phyloP scores from a whole-genome alignment of 2,888 invertebrate genomes.

The Patella depressa region DNA sequence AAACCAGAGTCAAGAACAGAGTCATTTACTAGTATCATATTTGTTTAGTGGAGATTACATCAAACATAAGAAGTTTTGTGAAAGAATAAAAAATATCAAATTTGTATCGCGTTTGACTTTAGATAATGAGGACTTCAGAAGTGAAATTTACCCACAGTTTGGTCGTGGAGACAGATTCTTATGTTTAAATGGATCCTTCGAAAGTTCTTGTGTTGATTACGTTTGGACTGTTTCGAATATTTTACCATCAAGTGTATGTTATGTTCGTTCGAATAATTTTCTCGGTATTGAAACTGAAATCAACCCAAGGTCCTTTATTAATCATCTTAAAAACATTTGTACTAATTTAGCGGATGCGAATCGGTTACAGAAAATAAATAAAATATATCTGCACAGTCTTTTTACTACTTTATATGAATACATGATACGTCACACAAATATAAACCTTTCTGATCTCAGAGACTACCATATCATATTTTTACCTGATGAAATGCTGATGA shows the following conservation, averaged over 20 bases:
- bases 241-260: not conserved
- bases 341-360: not conserved
- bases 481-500: slow-evolving; percentile 27
- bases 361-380: not conserved
- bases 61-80: slow-evolving; percentile 3
- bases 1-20: slow-evolving; percentile 18
- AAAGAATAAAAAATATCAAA: slow-evolving; percentile 19
- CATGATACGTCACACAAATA: not conserved
- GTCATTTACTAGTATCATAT: slow-evolving; percentile 21
- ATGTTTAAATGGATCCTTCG: slow-evolving; percentile 20
- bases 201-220: not conserved
- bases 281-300: not conserved
- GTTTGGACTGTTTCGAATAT: slow-evolving; percentile 14
- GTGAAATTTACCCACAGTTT: slow-evolving; percentile 15
- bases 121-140: not conserved
- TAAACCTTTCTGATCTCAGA: not conserved
- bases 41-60: slow-evolving; percentile 22
- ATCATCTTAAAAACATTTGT: not conserved
- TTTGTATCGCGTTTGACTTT: slow-evolving; percentile 27
- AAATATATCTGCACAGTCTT: not conserved
- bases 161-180: slow-evolving; percentile 1
- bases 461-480: slow-evolving; percentile 10
- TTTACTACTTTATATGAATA: not conserved
- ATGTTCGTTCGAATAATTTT: not conserved
- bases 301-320: not conserved